Base-by-base conservation (phyloP, 2,113 vertebrate genomes). In the Pomatostomus ruficeps region DNA sequence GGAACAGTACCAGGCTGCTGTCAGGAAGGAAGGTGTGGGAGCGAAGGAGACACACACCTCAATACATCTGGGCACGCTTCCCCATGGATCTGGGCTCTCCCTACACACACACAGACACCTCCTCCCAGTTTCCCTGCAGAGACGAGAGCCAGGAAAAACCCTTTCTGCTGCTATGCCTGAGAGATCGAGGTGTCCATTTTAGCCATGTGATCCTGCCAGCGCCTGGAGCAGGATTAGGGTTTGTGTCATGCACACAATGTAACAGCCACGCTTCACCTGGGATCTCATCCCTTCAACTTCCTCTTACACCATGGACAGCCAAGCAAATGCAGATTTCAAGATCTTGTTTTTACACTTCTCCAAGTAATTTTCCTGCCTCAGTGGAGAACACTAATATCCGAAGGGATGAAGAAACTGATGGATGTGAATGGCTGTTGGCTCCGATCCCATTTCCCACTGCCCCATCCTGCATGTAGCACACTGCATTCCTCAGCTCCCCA, bases 41-140 rank as follows among this genome's bases (percentile, higher is more conserved):
- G 28, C 2, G 14, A 33, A 5, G 12, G 3, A 38, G 20, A 38
- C 31, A n/a, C 61, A 21, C 11, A 6, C 12, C n/a, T 25, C 51
- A 25, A 1, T 8, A 14, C 0, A 0, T 14, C 36, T 7, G 24
- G 28, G 24, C 33, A n/a, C 2, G 2, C 43, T 36, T 13, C 19
- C 17, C 55, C 1, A 0, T 0, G 5, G 33, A 4, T 55, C 11
- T 21, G 42, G n/a, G 52, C 18, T 11, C n/a, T 61, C 48, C 45
- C 72, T n/a, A 2, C 8, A 29, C 67, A 28, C 63, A 31, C 29
- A 31, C n/a, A 46, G 8, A 38, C 25, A 40, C 29, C 46, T 54
- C 40, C 17, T 91, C 43, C 35, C 48, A 12, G 38, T 6, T 38
- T 52, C 62, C 62, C 74, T 18, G 52, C 22, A n/a, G 71, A 46